These are phyloP conservation scores for Epirrita christyi DNA, from an alignment of 2,888 invertebrate species.

Conservation along the genomic window DNA sequence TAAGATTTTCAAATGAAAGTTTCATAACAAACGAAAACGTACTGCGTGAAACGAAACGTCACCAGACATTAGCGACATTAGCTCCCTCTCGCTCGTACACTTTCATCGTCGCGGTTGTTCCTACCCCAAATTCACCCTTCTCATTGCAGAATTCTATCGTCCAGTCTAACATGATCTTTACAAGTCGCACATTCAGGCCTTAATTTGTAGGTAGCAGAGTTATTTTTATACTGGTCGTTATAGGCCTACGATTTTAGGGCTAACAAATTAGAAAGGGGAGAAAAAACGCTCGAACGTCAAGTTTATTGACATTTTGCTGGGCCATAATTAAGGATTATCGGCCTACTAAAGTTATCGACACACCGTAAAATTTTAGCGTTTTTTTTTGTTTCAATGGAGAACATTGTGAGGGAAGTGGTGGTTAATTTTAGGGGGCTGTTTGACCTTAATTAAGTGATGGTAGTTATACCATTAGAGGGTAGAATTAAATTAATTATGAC, in stretches of 20 bases:
- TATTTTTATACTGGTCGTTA: constrained; percentile 48
- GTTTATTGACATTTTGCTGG: constrained; percentile 80
- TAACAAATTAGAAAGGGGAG: constrained; percentile 78
- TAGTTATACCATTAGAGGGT: constrained; percentile 20
- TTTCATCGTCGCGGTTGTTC: constrained; percentile 64
- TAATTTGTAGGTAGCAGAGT: constrained; percentile 29
- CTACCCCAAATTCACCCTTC: constrained; percentile 74
- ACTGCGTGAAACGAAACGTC: constrained; percentile 55
- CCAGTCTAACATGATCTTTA: constrained; percentile 56
- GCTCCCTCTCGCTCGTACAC: constrained; percentile 55
- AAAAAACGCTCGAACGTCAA: constrained; percentile 74
- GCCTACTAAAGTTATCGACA: constrained; percentile 67
- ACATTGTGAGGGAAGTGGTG: constrained; percentile 46
- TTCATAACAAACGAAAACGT: not conserved
- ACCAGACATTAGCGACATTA: constrained; percentile 48
- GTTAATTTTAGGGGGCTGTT: constrained; percentile 14
- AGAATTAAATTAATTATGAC: too few species aligned
- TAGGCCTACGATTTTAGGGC: constrained; percentile 77
- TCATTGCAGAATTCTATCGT: constrained; percentile 60
- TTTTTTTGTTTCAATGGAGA: constrained; percentile 66
- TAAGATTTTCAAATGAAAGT: too few species aligned
- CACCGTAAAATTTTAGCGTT: constrained; percentile 68
- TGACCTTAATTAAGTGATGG: constrained; percentile 23
- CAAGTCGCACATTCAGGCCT: constrained; percentile 13
- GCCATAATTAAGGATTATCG: constrained; percentile 78